These are phyloP conservation scores for Muraenolepis orangiensis DNA, from an alignment of 2,797 vertebrate genomes.

Conservation along the genomic window DNA sequence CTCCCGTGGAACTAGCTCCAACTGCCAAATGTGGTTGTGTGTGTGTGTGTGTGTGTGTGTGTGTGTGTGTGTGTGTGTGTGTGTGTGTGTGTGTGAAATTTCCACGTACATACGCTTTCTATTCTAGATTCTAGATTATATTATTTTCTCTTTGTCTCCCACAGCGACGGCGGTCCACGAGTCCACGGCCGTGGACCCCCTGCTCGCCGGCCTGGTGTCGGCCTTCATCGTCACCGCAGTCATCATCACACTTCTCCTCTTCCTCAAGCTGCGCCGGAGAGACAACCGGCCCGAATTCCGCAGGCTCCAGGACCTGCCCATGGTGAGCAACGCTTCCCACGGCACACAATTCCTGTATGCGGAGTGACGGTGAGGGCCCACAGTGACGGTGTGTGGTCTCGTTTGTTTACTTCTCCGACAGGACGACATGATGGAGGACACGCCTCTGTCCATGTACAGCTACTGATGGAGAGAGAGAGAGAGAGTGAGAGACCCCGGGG, in stretches of 20 bases:
- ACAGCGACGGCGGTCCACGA: slow-evolving; percentile 29
- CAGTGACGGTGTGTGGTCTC: background rate
- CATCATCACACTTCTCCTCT: slow-evolving; percentile 80
- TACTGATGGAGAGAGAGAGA: slow-evolving; percentile 77
- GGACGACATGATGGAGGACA: slow-evolving; percentile 94
- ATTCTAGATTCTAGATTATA: too few relatives aligned
- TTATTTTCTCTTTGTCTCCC: background rate
- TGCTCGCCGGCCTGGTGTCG: slow-evolving; percentile 81
- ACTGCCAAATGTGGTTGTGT: too few relatives aligned
- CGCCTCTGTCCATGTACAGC: slow-evolving; percentile 89
- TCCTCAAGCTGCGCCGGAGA: slow-evolving; percentile 80
- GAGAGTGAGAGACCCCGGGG: too few relatives aligned
- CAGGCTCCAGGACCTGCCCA: slow-evolving; percentile 87
- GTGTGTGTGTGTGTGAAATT: too few relatives aligned
- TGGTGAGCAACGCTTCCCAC: slow-evolving; percentile 74
- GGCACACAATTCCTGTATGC: too few relatives aligned
- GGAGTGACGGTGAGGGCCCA: too few relatives aligned
- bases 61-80: too few relatives aligned
- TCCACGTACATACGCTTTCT: too few relatives aligned
- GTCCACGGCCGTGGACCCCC: slow-evolving; percentile 68
- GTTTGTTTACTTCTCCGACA: slow-evolving; percentile 41
- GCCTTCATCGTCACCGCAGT: slow-evolving; percentile 80
- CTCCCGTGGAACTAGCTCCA: background rate
- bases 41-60: too few relatives aligned
- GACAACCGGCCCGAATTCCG: slow-evolving; percentile 79